Evolutionary conservation across 1,140 invertebrate species (phyloP).

Genomic region (Atopsyche davidsoni): DNA sequence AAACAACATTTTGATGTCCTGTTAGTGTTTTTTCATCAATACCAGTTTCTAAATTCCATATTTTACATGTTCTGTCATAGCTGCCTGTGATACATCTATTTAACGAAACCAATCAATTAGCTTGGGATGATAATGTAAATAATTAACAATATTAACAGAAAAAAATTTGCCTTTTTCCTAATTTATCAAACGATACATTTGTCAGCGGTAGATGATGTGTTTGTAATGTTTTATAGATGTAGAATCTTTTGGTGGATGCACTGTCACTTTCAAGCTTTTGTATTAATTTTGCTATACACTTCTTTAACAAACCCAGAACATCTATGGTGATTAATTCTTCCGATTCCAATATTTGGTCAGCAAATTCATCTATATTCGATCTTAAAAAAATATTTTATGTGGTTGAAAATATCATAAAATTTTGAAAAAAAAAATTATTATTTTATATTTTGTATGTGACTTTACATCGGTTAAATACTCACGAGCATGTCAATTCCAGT

Average conservation of each 20-base stretch:
- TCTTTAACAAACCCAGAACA: slow-evolving; percentile 36
- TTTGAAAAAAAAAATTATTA: too few species aligned
- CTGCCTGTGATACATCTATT: slow-evolving; percentile 77
- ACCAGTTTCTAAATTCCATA: slow-evolving; percentile 71
- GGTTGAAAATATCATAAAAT: slow-evolving; percentile 11
- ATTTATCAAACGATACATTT: slow-evolving; percentile 57
- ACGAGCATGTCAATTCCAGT: slow-evolving; percentile 53
- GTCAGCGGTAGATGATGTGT: slow-evolving; percentile 73
- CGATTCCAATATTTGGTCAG: slow-evolving; percentile 42
- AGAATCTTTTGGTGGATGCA: slow-evolving; percentile 55
- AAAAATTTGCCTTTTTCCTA: slow-evolving; percentile 41
- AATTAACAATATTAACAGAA: background rate
- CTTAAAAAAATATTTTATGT: slow-evolving; percentile 36
- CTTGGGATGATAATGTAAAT: background rate
- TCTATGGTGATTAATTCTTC: slow-evolving; percentile 51
- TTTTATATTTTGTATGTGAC: too few species aligned
- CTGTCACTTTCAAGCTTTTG: slow-evolving; percentile 51
- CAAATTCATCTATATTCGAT: slow-evolving; percentile 51
- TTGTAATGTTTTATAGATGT: slow-evolving; percentile 61
- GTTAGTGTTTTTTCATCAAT: slow-evolving; percentile 60
- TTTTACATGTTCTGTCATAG: slow-evolving; percentile 79
- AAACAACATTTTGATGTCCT: slow-evolving; percentile 77
- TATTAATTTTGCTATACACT: slow-evolving; percentile 46
- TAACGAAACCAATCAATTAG: slow-evolving; percentile 27
- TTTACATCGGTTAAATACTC: slow-evolving; percentile 31